A percentile compares a stretch with the other conserved stretches of the same genome.
phyloP scores from a whole-genome alignment of 2,888 invertebrate species.

The Polyommatus iphigenia region DNA sequence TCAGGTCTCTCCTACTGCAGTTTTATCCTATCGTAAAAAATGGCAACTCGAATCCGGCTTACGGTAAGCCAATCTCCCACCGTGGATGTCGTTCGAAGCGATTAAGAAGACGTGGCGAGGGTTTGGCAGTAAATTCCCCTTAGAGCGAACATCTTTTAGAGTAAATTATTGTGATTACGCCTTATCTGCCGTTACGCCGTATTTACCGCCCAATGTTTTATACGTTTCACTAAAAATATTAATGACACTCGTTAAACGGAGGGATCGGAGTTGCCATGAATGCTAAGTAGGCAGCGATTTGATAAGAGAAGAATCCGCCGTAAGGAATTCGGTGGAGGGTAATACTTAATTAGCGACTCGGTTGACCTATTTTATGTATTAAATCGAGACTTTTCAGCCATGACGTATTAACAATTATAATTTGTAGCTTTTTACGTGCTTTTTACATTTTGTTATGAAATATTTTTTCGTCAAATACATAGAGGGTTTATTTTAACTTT shows the following conservation, averaged over 20 bases:
- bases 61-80: slow-evolving; percentile 28
- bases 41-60: background rate
- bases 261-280: slow-evolving; percentile 18
- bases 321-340: background rate
- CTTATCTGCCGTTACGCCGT: slow-evolving; percentile 27
- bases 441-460: background rate
- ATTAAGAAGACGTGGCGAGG: slow-evolving; percentile 24
- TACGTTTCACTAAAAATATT: slow-evolving; percentile 29
- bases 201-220: slow-evolving; percentile 27
- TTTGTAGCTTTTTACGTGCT: background rate
- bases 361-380: slow-evolving; percentile 5
- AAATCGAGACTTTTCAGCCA: background rate
- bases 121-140: slow-evolving; percentile 28
- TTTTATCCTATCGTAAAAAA: slow-evolving; percentile 3
- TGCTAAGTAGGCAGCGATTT: slow-evolving; percentile 16
- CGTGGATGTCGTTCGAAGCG: slow-evolving; percentile 28
- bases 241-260: slow-evolving; percentile 10
- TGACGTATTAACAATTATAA: background rate
- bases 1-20: background rate
- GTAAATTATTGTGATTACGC: slow-evolving; percentile 31
- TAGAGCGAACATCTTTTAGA: slow-evolving; percentile 30
- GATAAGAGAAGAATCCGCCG: background rate
- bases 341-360: background rate
- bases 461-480: background rate
- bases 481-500: background rate